These are phyloP conservation scores for Plemyria rubiginata DNA, from an alignment of 2,888 invertebrate species.

Conservation along the genomic window DNA sequence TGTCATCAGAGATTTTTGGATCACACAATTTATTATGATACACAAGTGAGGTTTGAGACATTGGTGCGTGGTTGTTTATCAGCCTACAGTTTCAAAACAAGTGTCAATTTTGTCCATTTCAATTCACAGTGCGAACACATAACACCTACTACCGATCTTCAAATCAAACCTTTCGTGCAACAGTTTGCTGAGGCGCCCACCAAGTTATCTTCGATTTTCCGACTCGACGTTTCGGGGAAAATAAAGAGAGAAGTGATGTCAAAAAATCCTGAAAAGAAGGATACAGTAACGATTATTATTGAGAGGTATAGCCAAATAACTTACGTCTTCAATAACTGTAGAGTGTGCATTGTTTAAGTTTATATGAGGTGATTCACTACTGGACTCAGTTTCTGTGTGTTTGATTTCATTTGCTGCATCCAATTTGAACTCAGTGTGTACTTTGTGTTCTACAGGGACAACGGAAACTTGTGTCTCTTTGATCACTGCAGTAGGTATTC, in stretches of 20 bases:
- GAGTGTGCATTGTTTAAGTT: slow-evolving; percentile 45
- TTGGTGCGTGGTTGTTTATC: slow-evolving; percentile 12
- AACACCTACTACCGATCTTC: slow-evolving; percentile 17
- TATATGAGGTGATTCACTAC: slow-evolving; percentile 49
- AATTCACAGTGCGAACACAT: slow-evolving; percentile 26
- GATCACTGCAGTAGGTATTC: slow-evolving; percentile 48
- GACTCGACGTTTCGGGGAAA: slow-evolving; percentile 41
- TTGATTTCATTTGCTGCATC: slow-evolving; percentile 63
- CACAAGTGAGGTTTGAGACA: not conserved
- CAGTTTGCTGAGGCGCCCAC: slow-evolving; percentile 43
- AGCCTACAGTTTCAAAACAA: not conserved
- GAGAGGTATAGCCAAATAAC: slow-evolving; percentile 50
- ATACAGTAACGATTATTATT: slow-evolving; percentile 19
- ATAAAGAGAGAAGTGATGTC: slow-evolving; percentile 53
- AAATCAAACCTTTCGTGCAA: slow-evolving; percentile 60
- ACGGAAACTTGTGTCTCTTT: slow-evolving; percentile 51
- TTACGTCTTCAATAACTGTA: slow-evolving; percentile 59
- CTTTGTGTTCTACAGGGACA: slow-evolving; percentile 49
- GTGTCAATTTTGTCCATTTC: slow-evolving; percentile 5
- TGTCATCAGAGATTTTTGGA: slow-evolving; percentile 4
- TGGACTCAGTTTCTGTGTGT: slow-evolving; percentile 47
- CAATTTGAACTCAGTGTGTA: slow-evolving; percentile 57
- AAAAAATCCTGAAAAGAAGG: slow-evolving; percentile 53
- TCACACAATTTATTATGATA: not conserved
- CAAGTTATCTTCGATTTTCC: slow-evolving; percentile 44